Evolutionary conservation across 30 jellyfish, hydroid and myxozoan species (phyloP).

Genomic region (Phacellophora camtschatica): DNA sequence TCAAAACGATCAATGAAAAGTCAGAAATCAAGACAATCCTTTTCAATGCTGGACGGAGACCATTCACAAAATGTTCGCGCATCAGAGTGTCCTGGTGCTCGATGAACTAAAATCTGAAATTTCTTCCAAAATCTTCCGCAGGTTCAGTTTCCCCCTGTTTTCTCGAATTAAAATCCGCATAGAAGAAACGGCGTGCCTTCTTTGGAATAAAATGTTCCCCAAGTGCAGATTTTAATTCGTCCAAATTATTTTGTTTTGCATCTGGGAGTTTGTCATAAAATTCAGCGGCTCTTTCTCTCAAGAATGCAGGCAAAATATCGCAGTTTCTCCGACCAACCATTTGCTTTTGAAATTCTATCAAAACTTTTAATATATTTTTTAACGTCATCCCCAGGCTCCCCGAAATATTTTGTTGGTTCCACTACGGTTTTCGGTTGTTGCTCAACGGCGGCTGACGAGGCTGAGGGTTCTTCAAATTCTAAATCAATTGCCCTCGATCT

Average conservation of each 20-base stretch:
- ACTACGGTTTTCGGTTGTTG: background rate
- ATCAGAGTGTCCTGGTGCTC: constrained; percentile 44
- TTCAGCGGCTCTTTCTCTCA: constrained; percentile 33
- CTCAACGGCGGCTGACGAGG: background rate
- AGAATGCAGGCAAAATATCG: constrained; percentile 28
- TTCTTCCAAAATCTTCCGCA: constrained; percentile 34
- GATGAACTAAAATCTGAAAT: constrained; percentile 10
- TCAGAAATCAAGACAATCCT: constrained; percentile 18
- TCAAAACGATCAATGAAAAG: background rate
- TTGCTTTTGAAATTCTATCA: constrained; percentile 22
- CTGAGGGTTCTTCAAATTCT: background rate
- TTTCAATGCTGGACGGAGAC: constrained; percentile 15
- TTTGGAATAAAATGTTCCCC: constrained; percentile 30
- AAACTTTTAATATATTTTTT: constrained; percentile 24
- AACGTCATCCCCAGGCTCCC: constrained; percentile 25
- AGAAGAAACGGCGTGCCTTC: constrained; percentile 37
- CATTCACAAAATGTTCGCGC: constrained; percentile 32
- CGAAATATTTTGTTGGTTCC: constrained; percentile 9
- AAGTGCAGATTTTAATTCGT: background rate
- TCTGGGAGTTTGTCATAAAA: constrained; percentile 21
- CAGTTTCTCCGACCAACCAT: constrained; percentile 30
- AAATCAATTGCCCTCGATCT: background rate
- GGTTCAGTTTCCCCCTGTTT: constrained; percentile 9
- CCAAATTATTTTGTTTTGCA: background rate
- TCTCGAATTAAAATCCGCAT: constrained; percentile 6